Percentiles rank a stretch among this genome's conserved stretches.
These are phyloP conservation scores for Polypedilum pembai DNA, from an alignment of 1,140 invertebrate genomes.

Conservation along the genomic window DNA sequence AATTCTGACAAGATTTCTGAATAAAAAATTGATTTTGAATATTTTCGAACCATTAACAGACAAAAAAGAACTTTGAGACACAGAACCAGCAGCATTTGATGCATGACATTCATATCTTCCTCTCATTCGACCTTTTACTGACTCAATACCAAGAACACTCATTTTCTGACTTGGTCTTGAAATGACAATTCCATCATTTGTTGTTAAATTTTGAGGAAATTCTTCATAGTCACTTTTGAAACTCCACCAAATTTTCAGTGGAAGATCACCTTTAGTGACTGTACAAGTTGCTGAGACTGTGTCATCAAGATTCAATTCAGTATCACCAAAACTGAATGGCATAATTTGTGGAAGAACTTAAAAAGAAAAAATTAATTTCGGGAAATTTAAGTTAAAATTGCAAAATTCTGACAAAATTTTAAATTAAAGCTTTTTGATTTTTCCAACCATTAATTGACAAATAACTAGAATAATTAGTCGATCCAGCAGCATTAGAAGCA, in stretches of 20 bases:
- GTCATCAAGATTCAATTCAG: constrained; percentile 51
- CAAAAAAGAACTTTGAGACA: constrained; percentile 58
- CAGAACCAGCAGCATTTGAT: constrained; percentile 57
- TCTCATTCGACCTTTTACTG: constrained; percentile 52
- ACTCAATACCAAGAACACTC: constrained; percentile 58
- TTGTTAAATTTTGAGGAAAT: constrained; percentile 35
- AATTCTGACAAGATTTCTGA: not conserved
- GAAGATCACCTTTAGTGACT: constrained; percentile 63
- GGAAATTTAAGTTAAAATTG: constrained; percentile 20
- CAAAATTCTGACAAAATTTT: not conserved
- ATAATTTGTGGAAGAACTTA: constrained; percentile 29
- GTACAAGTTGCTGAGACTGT: constrained; percentile 54
- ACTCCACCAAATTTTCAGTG: constrained; percentile 62
- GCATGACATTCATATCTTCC: constrained; percentile 62
- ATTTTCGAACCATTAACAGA: constrained; percentile 55
- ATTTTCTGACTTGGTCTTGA: constrained; percentile 55
- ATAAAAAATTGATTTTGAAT: constrained; percentile 32
- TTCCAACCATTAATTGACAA: constrained; percentile 62
- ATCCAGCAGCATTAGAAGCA: constrained; percentile 61
- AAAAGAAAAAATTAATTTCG: not conserved
- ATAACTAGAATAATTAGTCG: constrained; percentile 55
- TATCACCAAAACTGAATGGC: constrained; percentile 45
- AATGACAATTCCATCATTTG: constrained; percentile 46
- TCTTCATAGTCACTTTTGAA: constrained; percentile 53
- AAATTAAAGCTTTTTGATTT: constrained; percentile 29